Evolutionary conservation across 1,140 invertebrate species (phyloP).

Genomic region (Babylonia areolata): DNA sequence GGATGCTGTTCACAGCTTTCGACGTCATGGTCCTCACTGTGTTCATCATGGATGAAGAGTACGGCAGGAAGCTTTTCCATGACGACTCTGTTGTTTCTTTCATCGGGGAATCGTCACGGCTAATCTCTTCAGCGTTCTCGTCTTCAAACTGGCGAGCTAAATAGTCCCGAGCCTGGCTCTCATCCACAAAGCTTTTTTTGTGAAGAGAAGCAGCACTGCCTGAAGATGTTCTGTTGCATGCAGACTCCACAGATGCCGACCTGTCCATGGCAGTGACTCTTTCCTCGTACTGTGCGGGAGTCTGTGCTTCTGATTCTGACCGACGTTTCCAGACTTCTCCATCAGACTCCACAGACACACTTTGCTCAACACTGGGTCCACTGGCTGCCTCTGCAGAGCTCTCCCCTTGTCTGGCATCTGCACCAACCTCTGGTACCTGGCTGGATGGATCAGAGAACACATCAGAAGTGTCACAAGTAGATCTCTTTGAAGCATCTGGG

Average conservation of each 20-base stretch:
- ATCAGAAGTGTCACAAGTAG: background rate
- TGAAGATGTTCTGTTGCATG: slow-evolving; percentile 19
- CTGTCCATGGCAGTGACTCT: slow-evolving; percentile 35
- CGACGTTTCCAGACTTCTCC: slow-evolving; percentile 43
- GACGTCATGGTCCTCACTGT: slow-evolving; percentile 63
- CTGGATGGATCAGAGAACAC: background rate
- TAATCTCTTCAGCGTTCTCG: background rate
- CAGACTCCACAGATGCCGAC: background rate
- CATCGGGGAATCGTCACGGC: background rate
- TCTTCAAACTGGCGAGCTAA: slow-evolving; percentile 67
- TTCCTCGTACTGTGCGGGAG: slow-evolving; percentile 10
- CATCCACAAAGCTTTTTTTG: slow-evolving; percentile 58
- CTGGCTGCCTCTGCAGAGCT: background rate
- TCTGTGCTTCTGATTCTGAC: slow-evolving; percentile 23
- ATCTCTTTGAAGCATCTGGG: background rate
- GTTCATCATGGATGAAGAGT: slow-evolving; percentile 59
- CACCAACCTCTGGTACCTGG: background rate
- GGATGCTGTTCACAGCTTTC: slow-evolving; percentile 60
- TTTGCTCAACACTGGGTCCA: background rate
- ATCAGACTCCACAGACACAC: slow-evolving; percentile 30
- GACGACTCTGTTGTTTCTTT: slow-evolving; percentile 31
- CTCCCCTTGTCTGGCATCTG: background rate
- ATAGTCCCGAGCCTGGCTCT: slow-evolving; percentile 66
- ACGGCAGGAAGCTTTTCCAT: slow-evolving; percentile 79
- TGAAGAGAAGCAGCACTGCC: slow-evolving; percentile 2